These are phyloP conservation scores for Bombylius major DNA, from an alignment of 2,888 invertebrate species.

Conservation along the genomic window DNA sequence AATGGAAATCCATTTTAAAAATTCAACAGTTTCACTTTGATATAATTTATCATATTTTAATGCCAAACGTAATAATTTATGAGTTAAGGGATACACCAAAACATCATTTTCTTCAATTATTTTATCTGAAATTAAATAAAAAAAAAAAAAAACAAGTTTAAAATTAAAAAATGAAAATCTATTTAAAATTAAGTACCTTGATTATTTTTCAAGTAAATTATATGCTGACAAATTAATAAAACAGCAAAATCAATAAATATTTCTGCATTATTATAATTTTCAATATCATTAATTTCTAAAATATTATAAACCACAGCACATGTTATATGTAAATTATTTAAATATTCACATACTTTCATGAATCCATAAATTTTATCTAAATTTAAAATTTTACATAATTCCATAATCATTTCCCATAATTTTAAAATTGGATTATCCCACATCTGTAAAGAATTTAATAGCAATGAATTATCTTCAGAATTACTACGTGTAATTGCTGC, in stretches of 20 bases:
- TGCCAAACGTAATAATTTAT: constrained; percentile 25
- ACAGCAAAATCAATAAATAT: constrained; percentile 27
- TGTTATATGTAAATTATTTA: constrained; percentile 27
- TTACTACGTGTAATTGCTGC: constrained; percentile 18
- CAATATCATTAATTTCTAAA: constrained; percentile 24
- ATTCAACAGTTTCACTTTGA: constrained; percentile 24
- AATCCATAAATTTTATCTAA: constrained; percentile 25
- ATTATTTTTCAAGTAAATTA: constrained; percentile 13
- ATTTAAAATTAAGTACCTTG: constrained; percentile 7
- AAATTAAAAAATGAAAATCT: background rate
- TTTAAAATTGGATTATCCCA: constrained; percentile 21
- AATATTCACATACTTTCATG: constrained; percentile 22
- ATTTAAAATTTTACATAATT: constrained; percentile 22
- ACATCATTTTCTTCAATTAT: constrained; percentile 21
- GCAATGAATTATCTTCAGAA: background rate
- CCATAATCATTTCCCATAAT: constrained; percentile 24
- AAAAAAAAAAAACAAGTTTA: background rate
- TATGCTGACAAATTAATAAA: constrained; percentile 29
- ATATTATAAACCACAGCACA: constrained; percentile 28
- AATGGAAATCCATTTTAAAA: constrained; percentile 28
- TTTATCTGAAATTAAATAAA: background rate
- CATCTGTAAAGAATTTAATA: constrained; percentile 1
- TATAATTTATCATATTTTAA: constrained; percentile 18
- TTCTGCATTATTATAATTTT: constrained; percentile 20
- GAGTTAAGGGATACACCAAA: constrained; percentile 26